These are phyloP conservation scores for Callosobruchus maculatus DNA, from an alignment of 2,888 invertebrate genomes.

Conservation along the genomic window DNA sequence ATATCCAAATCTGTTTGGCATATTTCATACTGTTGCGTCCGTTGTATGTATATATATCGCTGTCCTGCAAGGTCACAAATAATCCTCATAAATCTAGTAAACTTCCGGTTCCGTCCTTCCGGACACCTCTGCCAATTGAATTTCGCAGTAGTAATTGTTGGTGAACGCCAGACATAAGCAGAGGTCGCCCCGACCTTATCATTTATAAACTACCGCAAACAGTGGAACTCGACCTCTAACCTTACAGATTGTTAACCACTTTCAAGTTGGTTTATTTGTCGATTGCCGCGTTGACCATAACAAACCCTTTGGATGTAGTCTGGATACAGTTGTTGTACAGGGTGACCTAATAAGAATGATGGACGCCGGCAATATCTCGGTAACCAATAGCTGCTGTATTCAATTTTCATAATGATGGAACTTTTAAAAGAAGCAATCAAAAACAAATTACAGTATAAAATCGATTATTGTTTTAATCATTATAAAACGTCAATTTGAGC, in stretches of 20 bases:
- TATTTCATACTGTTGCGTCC: neutral
- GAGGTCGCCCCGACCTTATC: neutral
- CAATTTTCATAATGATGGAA: too few relatives aligned
- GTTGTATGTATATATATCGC: too few relatives aligned
- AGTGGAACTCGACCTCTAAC: neutral
- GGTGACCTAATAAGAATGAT: too few relatives aligned
- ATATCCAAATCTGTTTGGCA: neutral
- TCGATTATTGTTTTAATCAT: too few relatives aligned
- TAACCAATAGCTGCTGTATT: too few relatives aligned
- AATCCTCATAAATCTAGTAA: neutral
- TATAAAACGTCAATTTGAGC: too few relatives aligned
- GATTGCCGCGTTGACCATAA: too few relatives aligned
- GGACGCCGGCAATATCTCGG: too few relatives aligned
- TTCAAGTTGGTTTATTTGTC: neutral
- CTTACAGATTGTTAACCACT: neutral
- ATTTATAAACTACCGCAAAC: neutral
- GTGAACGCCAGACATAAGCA: neutral
- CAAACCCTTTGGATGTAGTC: too few relatives aligned
- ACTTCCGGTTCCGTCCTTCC: neutral
- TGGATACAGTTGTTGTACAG: too few relatives aligned
- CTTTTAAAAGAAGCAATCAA: too few relatives aligned
- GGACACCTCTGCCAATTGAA: neutral
- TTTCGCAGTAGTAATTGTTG: neutral
- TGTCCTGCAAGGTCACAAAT: neutral
- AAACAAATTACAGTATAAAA: too few relatives aligned